Evolutionary conservation across 2,797 vertebrate species (phyloP).

Genomic region (Fratercula arctica): DNA sequence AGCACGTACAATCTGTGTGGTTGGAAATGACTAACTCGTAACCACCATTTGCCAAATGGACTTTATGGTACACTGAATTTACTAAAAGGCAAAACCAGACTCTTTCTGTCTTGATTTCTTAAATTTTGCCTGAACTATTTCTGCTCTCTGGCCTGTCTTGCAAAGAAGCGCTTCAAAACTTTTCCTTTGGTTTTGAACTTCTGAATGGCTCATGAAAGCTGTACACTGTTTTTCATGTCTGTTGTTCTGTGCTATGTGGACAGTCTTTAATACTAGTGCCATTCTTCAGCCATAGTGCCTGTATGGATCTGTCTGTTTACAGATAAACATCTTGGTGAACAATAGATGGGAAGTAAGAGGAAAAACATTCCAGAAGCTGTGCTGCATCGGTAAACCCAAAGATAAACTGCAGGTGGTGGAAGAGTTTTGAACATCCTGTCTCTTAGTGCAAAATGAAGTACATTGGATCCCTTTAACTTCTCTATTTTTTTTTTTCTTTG

Average conservation of each 20-base stretch:
- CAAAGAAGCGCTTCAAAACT: neutral
- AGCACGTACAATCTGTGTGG: neutral
- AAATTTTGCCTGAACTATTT: neutral
- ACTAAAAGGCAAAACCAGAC: neutral
- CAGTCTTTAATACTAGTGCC: neutral
- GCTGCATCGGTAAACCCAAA: neutral
- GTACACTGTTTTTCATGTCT: fast-evolving
- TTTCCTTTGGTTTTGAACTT: neutral
- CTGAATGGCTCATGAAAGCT: neutral
- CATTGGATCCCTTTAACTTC: neutral
- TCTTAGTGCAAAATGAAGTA: neutral
- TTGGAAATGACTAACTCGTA: neutral
- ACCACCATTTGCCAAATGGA: neutral
- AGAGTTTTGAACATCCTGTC: neutral
- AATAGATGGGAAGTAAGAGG: neutral
- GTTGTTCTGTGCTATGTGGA: neutral
- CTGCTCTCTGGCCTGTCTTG: neutral
- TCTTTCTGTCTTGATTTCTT: neutral
- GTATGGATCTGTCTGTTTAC: neutral
- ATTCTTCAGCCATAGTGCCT: neutral
- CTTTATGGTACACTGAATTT: neutral
- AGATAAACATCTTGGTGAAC: neutral
- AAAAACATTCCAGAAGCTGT: neutral
- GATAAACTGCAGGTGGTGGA: neutral
- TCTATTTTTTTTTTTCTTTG: neutral